These are phyloP conservation scores for Drosophila carrolli DNA, from an alignment of 1,140 invertebrate species.

Conservation along the genomic window DNA sequence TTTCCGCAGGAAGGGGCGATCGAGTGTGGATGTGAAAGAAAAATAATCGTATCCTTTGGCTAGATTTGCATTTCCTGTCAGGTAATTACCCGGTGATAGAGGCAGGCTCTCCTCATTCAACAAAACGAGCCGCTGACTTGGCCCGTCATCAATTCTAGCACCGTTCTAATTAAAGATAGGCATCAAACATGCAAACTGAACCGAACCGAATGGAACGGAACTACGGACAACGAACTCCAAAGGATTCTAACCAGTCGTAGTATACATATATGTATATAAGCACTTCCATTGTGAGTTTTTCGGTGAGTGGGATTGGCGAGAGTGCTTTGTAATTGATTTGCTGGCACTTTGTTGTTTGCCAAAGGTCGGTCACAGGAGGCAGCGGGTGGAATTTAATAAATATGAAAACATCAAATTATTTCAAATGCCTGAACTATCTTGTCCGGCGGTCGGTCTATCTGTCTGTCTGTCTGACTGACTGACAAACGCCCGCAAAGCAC, in stretches of 20 bases:
- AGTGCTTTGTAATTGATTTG: slow-evolving; percentile 75
- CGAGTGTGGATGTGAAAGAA: slow-evolving; percentile 43
- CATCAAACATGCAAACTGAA: slow-evolving; percentile 72
- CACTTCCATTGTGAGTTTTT: slow-evolving; percentile 12
- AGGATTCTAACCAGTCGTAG: slow-evolving; percentile 18
- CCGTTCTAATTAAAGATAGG: slow-evolving; percentile 79
- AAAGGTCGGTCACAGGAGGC: slow-evolving; percentile 20
- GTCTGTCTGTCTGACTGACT: slow-evolving; percentile 23
- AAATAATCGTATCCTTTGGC: slow-evolving; percentile 62
- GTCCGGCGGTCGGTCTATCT: slow-evolving; percentile 16
- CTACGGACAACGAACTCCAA: slow-evolving; percentile 73
- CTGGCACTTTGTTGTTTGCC: slow-evolving; percentile 77
- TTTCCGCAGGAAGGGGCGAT: slow-evolving; percentile 17
- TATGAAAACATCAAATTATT: slow-evolving; percentile 83
- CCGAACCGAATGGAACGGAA: slow-evolving; percentile 16
- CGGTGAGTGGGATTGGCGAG: slow-evolving; percentile 44
- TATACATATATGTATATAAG: slow-evolving; percentile 11
- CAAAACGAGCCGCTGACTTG: slow-evolving; percentile 77
- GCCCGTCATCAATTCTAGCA: slow-evolving; percentile 76
- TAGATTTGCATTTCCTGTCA: slow-evolving; percentile 79
- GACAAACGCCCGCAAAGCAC: slow-evolving; percentile 72
- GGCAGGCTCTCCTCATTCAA: slow-evolving; percentile 57
- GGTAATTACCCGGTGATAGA: slow-evolving; percentile 77
- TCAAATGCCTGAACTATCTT: slow-evolving; percentile 74
- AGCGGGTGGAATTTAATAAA: slow-evolving; percentile 71